A percentile compares a stretch with the other conserved stretches of the same genome.
Conservation (phyloP, 2,113 vertebrate genomes). For the Thomomys bottae region DNA sequence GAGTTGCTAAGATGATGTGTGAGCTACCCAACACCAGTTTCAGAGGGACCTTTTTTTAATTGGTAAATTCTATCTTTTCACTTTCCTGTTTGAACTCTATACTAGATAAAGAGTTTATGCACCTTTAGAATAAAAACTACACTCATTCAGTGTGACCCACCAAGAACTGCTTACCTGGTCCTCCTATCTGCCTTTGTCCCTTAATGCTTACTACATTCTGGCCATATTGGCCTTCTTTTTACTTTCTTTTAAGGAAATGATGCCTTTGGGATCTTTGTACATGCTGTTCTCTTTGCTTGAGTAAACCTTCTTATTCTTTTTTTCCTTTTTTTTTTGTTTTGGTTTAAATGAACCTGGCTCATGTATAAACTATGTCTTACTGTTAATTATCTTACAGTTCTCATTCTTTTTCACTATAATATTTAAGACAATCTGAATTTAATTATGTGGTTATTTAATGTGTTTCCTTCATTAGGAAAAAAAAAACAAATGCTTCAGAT, state of each 20-base stretch:
- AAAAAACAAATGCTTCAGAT: not conserved
- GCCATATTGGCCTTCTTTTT: conserved; percentile 17
- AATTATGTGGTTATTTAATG: not conserved
- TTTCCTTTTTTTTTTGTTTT: not conserved
- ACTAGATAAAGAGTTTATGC: not conserved
- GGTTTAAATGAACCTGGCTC: conserved; percentile 30
- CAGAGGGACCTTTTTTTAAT: conserved; percentile 43
- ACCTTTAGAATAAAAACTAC: conserved; percentile 26
- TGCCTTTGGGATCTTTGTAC: conserved; percentile 23
- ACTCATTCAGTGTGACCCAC: not conserved
- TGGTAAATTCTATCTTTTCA: conserved; percentile 26
- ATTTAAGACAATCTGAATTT: conserved; percentile 24
- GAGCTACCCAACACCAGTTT: too few relatives aligned
- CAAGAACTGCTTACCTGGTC: conserved; percentile 14
- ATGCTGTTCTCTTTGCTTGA: conserved; percentile 43
- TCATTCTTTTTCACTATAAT: conserved; percentile 34
- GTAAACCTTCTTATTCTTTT: conserved; percentile 35
- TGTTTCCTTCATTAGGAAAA: conserved; percentile 19
- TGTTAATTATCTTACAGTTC: not conserved
- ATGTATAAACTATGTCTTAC: not conserved
- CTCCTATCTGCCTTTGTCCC: not conserved
- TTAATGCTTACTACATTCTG: not conserved
- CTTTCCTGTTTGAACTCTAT: not conserved
- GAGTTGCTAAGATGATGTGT: too few relatives aligned
- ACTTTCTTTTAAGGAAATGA: conserved; percentile 34